These are phyloP conservation scores for Antechinus stuartii DNA, from an alignment of 2,113 vertebrate genomes.

Conservation along the genomic window DNA sequence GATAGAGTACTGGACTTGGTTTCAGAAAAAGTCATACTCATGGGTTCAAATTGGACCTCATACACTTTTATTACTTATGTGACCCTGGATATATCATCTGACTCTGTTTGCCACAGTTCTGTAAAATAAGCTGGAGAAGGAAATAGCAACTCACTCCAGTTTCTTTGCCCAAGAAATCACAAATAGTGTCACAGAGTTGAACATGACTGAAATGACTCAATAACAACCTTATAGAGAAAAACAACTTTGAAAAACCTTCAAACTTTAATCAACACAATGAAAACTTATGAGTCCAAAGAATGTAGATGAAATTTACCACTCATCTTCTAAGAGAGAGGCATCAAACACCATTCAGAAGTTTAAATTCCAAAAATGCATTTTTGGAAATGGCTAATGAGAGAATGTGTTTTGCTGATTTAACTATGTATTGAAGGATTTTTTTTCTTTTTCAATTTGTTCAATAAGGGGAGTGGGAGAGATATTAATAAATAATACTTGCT, in stretches of 20 bases:
- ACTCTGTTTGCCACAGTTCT: no score
- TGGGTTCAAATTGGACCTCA: no score
- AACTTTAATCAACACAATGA: background rate
- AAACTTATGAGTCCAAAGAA: background rate
- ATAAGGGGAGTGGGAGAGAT: background rate
- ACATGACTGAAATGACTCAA: no score
- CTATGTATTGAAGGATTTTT: background rate
- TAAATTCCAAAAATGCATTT: background rate
- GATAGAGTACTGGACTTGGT: no score
- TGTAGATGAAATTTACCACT: background rate
- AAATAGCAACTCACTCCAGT: no score
- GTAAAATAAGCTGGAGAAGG: no score
- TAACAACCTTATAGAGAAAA: background rate
- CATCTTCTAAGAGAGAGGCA: background rate
- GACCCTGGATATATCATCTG: no score
- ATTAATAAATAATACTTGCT: background rate
- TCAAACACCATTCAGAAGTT: background rate
- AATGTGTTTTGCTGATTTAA: background rate
- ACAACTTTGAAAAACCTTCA: background rate
- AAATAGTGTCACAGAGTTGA: no score
- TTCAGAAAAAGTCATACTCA: no score
- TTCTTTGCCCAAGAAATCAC: no score
- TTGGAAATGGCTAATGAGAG: background rate
- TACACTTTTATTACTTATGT: no score
- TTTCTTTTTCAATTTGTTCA: background rate